Evolutionary conservation across 2,797 vertebrate species (phyloP), one percentile per base, ranked within the genome.

Genomic region (Eupleurogrammus muticus): DNA sequence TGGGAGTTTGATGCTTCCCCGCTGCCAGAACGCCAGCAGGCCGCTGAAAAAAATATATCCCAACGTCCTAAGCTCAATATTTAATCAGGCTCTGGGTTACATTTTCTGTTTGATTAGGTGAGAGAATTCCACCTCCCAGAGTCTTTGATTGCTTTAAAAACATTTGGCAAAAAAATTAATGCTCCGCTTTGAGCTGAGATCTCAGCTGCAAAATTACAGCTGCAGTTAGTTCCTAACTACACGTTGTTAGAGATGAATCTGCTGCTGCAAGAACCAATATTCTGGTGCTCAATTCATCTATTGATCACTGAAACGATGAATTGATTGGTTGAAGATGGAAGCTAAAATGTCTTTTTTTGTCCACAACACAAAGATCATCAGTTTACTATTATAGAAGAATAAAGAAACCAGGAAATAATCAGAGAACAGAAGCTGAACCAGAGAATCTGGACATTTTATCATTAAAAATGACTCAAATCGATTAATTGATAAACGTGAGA

Each of bases 31-130:
- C 88, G 89, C 84, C 90, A 90, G 85, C 81, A 88, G 89, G 90
- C 84, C 84, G 63, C 75, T 84, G 87, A 88, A 89, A 90, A 91
- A n/a, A 86, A 87, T 82, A 89, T 87, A 88, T 80, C 70, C 86
- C 78, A 90, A 92, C 87, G 75, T 88, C 82, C 83, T 81, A 85
- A 88, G 82, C 89, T 93, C 92, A 93, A 92, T 93, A 93, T 93
- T 93, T 94, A 93, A 94, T 92, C 90, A 92, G 88, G 88, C 62
- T 66, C 89, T 84, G 78, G 83, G 90, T 92, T 89, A 90, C 86
- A 85, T 89, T 88, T 84, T 82, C 89, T 87, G 85, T 92, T 89
- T 93, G 87, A 92, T 92, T 90, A 91, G 85, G 85, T 85, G 59
- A 79, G 84, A 90, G 80, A 85, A 77, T 84, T 90, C 69, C 57